These are phyloP conservation scores for Peromyscus nudipes DNA, from an alignment of 2,797 vertebrate species.

Conservation along the genomic window DNA sequence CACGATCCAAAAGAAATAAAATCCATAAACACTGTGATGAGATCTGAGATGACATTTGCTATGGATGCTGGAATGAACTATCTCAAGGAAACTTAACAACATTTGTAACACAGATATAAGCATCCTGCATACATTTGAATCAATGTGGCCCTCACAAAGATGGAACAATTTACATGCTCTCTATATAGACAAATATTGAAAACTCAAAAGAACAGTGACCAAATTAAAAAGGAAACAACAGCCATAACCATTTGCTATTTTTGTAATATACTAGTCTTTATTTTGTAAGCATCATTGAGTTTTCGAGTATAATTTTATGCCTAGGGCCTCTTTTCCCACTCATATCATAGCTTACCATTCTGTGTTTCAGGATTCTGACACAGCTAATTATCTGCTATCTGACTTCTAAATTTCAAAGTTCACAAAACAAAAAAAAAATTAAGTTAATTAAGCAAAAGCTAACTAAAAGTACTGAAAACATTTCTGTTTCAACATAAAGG, in stretches of 20 bases:
- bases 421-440: neutral
- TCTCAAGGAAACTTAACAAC: neutral
- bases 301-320: slow-evolving; percentile 41
- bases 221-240: neutral
- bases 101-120: neutral
- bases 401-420: slow-evolving; percentile 24
- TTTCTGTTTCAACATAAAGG: slow-evolving; percentile 13
- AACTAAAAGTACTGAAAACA: neutral
- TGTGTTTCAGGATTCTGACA: slow-evolving; percentile 46
- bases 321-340: neutral
- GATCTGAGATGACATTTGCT: neutral
- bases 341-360: slow-evolving; percentile 33
- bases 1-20: neutral
- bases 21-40: neutral
- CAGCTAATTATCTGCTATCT: neutral
- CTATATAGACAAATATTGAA: neutral
- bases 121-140: neutral
- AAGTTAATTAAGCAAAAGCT: neutral
- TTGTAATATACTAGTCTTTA: slow-evolving; percentile 14
- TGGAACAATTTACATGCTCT: neutral
- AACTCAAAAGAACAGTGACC: neutral
- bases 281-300: slow-evolving; percentile 58
- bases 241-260: neutral
- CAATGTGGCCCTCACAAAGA: neutral
- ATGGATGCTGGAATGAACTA: neutral